Conservation (phyloP, 2,113 vertebrate species). For the Calonectris borealis region DNA sequence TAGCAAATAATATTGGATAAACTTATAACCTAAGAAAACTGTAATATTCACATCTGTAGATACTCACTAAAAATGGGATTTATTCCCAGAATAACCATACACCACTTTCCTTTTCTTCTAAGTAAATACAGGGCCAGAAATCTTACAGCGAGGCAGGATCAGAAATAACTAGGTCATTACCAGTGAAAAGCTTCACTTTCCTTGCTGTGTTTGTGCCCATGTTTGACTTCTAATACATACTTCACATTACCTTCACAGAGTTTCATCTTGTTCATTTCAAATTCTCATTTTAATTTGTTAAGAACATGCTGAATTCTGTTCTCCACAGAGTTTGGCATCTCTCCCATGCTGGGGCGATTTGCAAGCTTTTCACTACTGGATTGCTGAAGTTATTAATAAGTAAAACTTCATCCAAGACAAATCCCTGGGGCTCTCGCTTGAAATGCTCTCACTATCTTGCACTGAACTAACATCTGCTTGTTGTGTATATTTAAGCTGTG, state of each 20-base stretch:
- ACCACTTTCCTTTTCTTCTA: not conserved
- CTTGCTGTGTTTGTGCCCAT: not conserved
- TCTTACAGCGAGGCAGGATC: not conserved
- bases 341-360: not conserved
- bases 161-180: not conserved
- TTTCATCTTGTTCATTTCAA: not conserved
- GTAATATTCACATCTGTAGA: not conserved
- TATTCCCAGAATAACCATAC: not conserved
- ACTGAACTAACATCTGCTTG: not conserved
- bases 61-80: not conserved
- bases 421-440: not conserved
- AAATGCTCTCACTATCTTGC: not conserved
- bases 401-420: conserved; percentile 17
- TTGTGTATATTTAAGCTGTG: not conserved
- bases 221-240: not conserved
- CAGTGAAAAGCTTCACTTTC: not conserved
- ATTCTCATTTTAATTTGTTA: conserved; percentile 3
- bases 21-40: not conserved
- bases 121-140: not conserved
- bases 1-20: not conserved
- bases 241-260: not conserved
- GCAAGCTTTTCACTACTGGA: not conserved
- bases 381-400: not conserved
- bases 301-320: not conserved
- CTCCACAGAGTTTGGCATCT: not conserved